Base-by-base conservation (phyloP, 2,888 invertebrate genomes). In the Caenorhabditis macrosperma region DNA sequence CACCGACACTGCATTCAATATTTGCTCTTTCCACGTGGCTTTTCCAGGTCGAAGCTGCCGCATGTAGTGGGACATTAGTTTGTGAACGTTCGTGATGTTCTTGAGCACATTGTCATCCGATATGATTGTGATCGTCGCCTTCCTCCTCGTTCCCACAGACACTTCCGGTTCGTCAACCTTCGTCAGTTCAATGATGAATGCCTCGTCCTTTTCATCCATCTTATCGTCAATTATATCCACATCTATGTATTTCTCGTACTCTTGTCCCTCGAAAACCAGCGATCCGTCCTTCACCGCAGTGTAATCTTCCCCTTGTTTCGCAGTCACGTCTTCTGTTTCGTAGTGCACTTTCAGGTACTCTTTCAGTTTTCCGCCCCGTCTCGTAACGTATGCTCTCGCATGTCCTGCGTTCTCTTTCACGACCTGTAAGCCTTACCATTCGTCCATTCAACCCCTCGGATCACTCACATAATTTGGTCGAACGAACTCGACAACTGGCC, bases 171-270 rank as follows among this genome's bases (percentile, higher is more conserved):
- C 71, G 41, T 81, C 80, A 30, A 63, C 44, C 33, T 68, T 59
- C 35, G 61, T 33, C 15, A 86, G 85, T 78, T 93, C 92, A 20
- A 93, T 90, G 84, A 93, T 93, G 90, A 93, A 93, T 80, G 93
- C 92, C 86, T 93, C 93, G 86, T 93, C 93, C 88, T 93, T 93
- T 86, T 93, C 93, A 15, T 93, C 92, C 67, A 92, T 91, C 91
- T 92, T 91, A 83, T 93, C 93, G 85, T 93, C 93, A 28, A 92
- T 91, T 72, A 93, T 93, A 1, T 92, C 91, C 59, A 93, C 92
- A 76, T 92, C 92, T 46, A 93, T 89, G 50, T 91, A 90, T 83
- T 92, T 92, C 83, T 92, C 91, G 12, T 91, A 91, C 91, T 93
- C 92, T 48, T 77, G 69, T 54, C 75, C 72, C 28, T 82, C 76